Conservation (phyloP, 2,888 invertebrate genomes). For the Neoaliturus tenellus region DNA sequence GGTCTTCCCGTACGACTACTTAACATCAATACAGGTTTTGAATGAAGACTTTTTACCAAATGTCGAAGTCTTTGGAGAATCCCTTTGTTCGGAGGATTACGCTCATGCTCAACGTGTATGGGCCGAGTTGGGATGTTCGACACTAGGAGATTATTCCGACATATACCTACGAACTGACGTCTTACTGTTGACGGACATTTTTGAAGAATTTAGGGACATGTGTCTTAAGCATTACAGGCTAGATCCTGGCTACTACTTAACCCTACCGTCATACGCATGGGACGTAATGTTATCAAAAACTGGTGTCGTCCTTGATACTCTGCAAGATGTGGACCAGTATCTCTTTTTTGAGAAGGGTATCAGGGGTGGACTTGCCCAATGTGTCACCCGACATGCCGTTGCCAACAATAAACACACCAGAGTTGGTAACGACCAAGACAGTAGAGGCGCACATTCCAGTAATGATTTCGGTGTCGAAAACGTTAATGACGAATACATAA, state of each 20-base stretch:
- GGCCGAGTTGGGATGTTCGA: slow-evolving; percentile 67
- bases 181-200: slow-evolving; percentile 69
- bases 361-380: slow-evolving; percentile 52
- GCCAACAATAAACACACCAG: slow-evolving; percentile 18
- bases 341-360: slow-evolving; percentile 59
- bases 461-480: too few relatives aligned
- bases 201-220: slow-evolving; percentile 70
- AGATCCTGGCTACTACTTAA: slow-evolving; percentile 68
- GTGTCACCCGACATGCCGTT: slow-evolving; percentile 34
- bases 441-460: too few relatives aligned
- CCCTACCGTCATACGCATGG: slow-evolving; percentile 67
- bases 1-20: slow-evolving; percentile 65
- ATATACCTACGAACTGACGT: slow-evolving; percentile 70
- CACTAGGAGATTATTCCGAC: slow-evolving; percentile 69
- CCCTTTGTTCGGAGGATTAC: slow-evolving; percentile 67
- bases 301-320: slow-evolving; percentile 64
- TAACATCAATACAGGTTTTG: slow-evolving; percentile 38
- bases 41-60: slow-evolving; percentile 64
- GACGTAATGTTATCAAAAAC: slow-evolving; percentile 68
- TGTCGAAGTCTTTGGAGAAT: slow-evolving; percentile 61
- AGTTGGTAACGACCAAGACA: too few relatives aligned
- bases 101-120: slow-evolving; percentile 69
- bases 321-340: slow-evolving; percentile 60
- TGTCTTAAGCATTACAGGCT: slow-evolving; percentile 68
- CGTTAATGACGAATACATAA: too few relatives aligned